phyloP scores from a whole-genome alignment of 1,140 invertebrate genomes.

The Alviniconcha marisindica region DNA sequence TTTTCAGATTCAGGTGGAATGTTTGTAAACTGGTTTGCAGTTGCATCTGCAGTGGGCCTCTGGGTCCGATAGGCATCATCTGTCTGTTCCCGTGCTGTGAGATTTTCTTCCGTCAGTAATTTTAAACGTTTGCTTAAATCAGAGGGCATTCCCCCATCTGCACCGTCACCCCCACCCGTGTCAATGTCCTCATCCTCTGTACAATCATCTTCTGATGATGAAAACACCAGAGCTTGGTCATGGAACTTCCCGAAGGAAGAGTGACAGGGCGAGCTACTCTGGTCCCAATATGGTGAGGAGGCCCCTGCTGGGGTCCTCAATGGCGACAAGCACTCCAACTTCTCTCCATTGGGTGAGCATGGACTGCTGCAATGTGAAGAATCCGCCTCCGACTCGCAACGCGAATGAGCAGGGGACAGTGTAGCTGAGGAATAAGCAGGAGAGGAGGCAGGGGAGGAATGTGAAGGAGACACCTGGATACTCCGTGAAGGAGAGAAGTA shows the following conservation, averaged over 20 bases:
- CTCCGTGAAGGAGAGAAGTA: conserved; percentile 43
- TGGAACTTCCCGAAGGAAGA: not conserved
- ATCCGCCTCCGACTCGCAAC: no score
- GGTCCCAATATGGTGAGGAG: not conserved
- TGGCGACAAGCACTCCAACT: not conserved
- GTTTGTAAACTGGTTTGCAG: no score
- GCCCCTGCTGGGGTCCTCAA: not conserved
- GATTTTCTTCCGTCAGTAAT: no score
- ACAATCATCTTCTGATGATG: conserved; percentile 30
- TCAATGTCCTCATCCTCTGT: not conserved
- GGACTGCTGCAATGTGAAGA: not conserved
- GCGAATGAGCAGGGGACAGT: conserved; percentile 1
- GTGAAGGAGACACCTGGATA: conserved; percentile 30
- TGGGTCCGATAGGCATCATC: no score
- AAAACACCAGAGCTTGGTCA: conserved; percentile 14
- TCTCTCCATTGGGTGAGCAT: not conserved
- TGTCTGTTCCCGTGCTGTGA: no score
- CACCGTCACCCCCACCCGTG: no score
- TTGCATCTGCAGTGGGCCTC: no score
- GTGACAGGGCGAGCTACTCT: not conserved
- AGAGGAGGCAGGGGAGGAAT: conserved; percentile 12
- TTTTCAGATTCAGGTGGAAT: no score
- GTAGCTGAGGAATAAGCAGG: conserved; percentile 10
- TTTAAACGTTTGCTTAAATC: no score
- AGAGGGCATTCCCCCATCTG: no score